Percentiles rank a stretch among this genome's conserved stretches.
These are phyloP conservation scores for Drosophila buzzatii DNA, from an alignment of 2,888 invertebrate genomes.

Conservation along the genomic window DNA sequence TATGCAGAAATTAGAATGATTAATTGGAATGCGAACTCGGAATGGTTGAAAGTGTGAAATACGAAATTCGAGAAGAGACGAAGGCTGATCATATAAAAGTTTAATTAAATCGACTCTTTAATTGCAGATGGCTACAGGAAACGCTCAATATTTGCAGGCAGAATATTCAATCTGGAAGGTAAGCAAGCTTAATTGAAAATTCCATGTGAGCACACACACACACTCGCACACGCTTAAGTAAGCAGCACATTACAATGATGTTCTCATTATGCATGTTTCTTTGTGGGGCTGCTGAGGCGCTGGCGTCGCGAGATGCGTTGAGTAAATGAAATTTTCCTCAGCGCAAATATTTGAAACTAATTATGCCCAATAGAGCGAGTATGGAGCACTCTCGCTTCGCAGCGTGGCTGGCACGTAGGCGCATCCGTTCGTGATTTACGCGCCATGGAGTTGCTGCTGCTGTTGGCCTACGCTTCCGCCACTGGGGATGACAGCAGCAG, in stretches of 20 bases:
- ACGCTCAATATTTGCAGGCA: background rate
- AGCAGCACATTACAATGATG: conserved; percentile 33
- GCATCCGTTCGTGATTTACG: conserved; percentile 73
- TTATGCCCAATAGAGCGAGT: conserved; percentile 77
- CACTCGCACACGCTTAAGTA: conserved; percentile 1
- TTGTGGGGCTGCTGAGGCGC: conserved; percentile 1
- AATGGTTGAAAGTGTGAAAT: background rate
- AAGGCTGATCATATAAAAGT: background rate
- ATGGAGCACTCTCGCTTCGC: conserved; percentile 36
- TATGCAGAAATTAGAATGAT: too few species aligned
- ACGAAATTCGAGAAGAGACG: background rate
- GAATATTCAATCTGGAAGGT: conserved; percentile 8
- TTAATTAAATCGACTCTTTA: background rate
- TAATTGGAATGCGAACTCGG: background rate
- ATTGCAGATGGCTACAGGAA: background rate
- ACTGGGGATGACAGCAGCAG: conserved; percentile 14
- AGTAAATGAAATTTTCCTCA: conserved; percentile 69
- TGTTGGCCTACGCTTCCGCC: conserved; percentile 36
- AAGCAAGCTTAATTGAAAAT: conserved; percentile 65
- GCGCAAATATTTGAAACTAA: conserved; percentile 78
- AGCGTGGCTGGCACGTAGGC: conserved; percentile 53
- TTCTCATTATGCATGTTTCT: conserved; percentile 39
- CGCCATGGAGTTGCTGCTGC: conserved; percentile 26
- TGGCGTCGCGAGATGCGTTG: conserved; percentile 52
- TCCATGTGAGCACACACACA: conserved; percentile 26